These are phyloP conservation scores for Bradypodion pumilum DNA, from an alignment of 2,797 vertebrate species.

Conservation along the genomic window DNA sequence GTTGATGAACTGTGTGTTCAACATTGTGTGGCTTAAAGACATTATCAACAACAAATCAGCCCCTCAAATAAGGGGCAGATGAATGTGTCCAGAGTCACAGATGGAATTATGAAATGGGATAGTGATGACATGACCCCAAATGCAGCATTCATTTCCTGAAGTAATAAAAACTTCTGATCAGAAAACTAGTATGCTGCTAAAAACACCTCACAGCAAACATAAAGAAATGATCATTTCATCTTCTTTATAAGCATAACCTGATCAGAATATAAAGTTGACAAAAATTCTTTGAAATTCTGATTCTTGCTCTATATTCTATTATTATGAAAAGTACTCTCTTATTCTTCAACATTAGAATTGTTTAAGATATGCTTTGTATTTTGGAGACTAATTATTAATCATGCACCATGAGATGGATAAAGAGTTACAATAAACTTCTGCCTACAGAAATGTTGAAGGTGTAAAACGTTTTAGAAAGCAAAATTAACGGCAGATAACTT, in stretches of 20 bases:
- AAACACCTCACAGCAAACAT: neutral
- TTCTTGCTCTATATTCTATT: neutral
- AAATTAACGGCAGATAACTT: conserved; percentile 13
- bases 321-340: neutral
- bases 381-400: neutral
- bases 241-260: neutral
- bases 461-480: neutral
- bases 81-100: neutral
- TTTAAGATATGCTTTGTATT: neutral
- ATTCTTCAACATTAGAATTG: neutral
- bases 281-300: neutral
- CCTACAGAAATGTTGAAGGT: neutral
- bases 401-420: neutral
- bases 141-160: neutral
- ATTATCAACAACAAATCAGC: neutral
- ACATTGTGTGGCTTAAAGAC: neutral
- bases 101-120: neutral
- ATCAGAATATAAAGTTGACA: neutral
- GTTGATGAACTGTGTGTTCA: neutral
- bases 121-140: neutral
- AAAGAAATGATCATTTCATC: neutral
- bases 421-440: neutral
- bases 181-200: neutral
- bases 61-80: neutral
- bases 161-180: neutral